Evolutionary conservation across 2,797 vertebrate species (phyloP).

Genomic region (Acrossocheilus wenchowensis): DNA sequence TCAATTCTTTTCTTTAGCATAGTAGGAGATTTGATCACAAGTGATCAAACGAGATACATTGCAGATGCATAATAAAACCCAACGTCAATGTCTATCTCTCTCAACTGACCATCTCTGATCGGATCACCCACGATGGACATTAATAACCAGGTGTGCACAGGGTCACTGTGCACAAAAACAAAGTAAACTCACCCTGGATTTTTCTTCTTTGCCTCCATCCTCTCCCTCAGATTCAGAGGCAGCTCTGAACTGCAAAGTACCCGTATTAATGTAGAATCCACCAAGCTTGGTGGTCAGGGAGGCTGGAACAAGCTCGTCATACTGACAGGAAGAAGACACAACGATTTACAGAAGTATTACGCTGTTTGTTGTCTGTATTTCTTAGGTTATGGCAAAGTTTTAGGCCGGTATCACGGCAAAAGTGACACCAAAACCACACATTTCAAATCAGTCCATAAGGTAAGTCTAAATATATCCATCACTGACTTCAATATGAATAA

Average conservation of each 20-base stretch:
- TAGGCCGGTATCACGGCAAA: neutral
- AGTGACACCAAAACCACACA: neutral
- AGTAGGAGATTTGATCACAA: neutral
- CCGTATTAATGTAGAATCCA: slow-evolving; percentile 91
- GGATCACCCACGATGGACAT: neutral
- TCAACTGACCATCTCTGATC: neutral
- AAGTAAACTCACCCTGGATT: slow-evolving; percentile 65
- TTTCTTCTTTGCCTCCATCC: slow-evolving; percentile 66
- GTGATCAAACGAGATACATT: neutral
- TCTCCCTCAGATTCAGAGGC: slow-evolving; percentile 83
- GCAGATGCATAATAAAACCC: neutral
- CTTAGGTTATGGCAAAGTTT: neutral
- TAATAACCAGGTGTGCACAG: neutral
- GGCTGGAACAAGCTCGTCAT: slow-evolving; percentile 88
- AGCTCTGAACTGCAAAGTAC: slow-evolving; percentile 85
- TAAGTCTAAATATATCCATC: neutral
- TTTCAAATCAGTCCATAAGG: neutral
- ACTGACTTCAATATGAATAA: neutral
- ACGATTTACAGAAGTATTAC: neutral
- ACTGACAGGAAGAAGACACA: slow-evolving; percentile 62
- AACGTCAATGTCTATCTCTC: neutral
- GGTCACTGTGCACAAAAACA: neutral
- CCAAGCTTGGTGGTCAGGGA: slow-evolving; percentile 87
- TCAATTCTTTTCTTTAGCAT: neutral
- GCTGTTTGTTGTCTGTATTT: neutral